A percentile compares a stretch with the other conserved stretches of the same genome.
These are phyloP conservation scores for Drosophila setifemur DNA, from an alignment of 1,140 invertebrate species.

Conservation along the genomic window DNA sequence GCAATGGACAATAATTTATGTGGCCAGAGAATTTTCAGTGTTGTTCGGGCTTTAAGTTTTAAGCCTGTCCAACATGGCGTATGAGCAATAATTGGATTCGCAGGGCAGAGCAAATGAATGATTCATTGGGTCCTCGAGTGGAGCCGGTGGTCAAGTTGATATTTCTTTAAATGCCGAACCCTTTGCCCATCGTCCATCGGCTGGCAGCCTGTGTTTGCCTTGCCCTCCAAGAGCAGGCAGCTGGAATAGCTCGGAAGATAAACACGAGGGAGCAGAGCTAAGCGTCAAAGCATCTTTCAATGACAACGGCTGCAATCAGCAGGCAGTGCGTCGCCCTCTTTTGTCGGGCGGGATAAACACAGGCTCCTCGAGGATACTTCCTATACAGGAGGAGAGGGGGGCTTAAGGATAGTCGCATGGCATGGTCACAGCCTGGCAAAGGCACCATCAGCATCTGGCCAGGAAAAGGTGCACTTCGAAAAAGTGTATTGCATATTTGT, in stretches of 20 bases:
- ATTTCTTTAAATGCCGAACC: conserved; percentile 32
- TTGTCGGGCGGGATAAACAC: conserved; percentile 44
- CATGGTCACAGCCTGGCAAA: neutral
- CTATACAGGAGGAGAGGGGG: neutral
- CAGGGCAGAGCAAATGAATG: conserved; percentile 23
- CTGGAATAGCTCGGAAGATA: conserved; percentile 35
- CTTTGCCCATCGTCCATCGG: conserved; percentile 4
- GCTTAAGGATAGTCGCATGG: neutral
- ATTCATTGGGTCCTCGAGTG: conserved; percentile 32
- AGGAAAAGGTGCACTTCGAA: no score
- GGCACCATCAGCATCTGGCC: no score
- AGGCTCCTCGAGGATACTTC: conserved; percentile 4
- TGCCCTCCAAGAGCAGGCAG: conserved; percentile 34
- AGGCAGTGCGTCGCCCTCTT: conserved; percentile 20
- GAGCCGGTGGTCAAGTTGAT: conserved; percentile 26
- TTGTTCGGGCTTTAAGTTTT: conserved; percentile 14
- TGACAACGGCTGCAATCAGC: conserved; percentile 38
- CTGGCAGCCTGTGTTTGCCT: conserved; percentile 16
- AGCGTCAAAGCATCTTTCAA: conserved; percentile 34
- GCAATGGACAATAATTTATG: conserved; percentile 16
- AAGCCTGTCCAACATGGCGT: conserved; percentile 13
- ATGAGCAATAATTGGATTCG: conserved; percentile 37
- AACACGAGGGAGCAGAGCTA: conserved; percentile 19
- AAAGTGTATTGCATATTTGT: no score
- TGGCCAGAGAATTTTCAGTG: neutral